Evolutionary conservation across 2,113 vertebrate species (phyloP).

Genomic region (Morphnarchus princeps): DNA sequence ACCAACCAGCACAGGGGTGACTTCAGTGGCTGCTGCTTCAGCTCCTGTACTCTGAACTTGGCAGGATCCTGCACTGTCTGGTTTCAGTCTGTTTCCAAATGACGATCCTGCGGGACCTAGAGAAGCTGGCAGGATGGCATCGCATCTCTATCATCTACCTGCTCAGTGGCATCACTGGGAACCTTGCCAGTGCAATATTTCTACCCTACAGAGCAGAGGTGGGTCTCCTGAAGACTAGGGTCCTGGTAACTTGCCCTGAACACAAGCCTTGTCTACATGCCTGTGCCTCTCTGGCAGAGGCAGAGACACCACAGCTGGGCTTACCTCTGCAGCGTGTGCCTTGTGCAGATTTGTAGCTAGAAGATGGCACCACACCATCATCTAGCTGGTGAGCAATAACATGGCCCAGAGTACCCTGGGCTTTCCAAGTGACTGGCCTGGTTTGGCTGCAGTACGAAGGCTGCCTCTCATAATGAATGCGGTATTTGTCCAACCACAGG

Average conservation of each 20-base stretch:
- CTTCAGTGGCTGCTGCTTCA: constrained; percentile 29
- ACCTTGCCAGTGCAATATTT: constrained; percentile 96
- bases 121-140: constrained; percentile 98
- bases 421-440: background rate
- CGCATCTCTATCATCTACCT: constrained; percentile 99
- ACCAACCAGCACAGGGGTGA: background rate
- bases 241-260: background rate
- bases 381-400: background rate
- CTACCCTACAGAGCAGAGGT: constrained; percentile 98
- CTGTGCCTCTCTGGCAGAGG: background rate
- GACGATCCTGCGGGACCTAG: constrained; percentile 95
- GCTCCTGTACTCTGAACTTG: constrained; percentile 23
- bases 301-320: background rate
- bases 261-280: background rate
- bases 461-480: background rate
- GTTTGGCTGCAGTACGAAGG: background rate
- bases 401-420: background rate
- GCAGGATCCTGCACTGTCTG: constrained; percentile 96
- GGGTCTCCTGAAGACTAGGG: background rate
- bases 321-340: background rate
- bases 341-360: background rate
- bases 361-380: background rate
- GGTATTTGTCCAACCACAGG: background rate
- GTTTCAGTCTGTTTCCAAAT: constrained; percentile 98
- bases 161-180: constrained; percentile 94